Evolutionary conservation across 2,888 invertebrate genomes (phyloP), one percentile per base, ranked within the genome.

Genomic region (Aspidiotus rigidus): DNA sequence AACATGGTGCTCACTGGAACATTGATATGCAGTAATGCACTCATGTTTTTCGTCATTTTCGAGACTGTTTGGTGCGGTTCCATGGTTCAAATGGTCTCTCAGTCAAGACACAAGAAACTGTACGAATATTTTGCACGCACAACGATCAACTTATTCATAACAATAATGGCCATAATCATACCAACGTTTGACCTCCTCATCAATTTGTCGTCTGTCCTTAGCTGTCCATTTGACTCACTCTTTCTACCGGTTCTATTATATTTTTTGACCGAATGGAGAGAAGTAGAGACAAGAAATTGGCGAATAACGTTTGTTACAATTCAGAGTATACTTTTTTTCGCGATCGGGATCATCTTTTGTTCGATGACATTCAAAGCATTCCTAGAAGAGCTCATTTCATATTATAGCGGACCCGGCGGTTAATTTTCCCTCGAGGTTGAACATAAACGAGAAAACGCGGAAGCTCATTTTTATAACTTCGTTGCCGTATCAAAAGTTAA

Each of bases 131-230:
- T 64, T 7, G 16, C 53, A 16, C 49, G 64, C 39, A 49, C 55
- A 28, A 55, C 55, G 54, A 15, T 64, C 11, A 54, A 40, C 40
- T 40, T 64, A 10, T 55, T 64, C 17, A 55, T 64, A 11, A 28
- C 55, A 10, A 10, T 55, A 11, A 2, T 64, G 16, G 64, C 64
- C 15, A 64, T 64, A 41, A 55, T 64, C 11, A 55, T 64, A 54
- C 64, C 64, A 17, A 64, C 64, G 1, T 64, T 64, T 13, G 55
- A 16, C 13, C 39, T 64, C 7, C 55, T 64, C 55, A 41, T 64
- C 28, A 64, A 55, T 64, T 55, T 64, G 53, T 55, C 55, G 39
- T 64, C 64, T 15, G 39, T 28, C 55, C 55, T 64, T 16, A 64
- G 64, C 16, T 64, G 55, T 55, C 64, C 56, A n/a, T 64, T 54